These are phyloP conservation scores for Drosophila neutralis DNA, from an alignment of 2,888 invertebrate species.

Conservation along the genomic window DNA sequence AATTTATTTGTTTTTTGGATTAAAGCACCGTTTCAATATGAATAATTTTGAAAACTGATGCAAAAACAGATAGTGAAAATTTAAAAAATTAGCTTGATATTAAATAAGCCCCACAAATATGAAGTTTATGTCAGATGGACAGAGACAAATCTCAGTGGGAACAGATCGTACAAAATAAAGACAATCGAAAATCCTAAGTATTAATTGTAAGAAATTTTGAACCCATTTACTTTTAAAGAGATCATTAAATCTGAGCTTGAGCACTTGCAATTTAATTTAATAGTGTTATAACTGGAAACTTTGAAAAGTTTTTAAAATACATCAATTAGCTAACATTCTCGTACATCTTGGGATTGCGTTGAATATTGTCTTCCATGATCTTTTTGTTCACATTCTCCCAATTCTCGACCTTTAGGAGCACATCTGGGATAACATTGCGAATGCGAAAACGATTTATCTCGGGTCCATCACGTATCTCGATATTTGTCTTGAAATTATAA, in stretches of 20 bases:
- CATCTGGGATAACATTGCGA: conserved; percentile 69
- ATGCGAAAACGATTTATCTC: conserved; percentile 75
- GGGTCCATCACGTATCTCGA: conserved; percentile 81
- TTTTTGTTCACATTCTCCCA: conserved; percentile 76
- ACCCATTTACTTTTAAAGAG: background rate
- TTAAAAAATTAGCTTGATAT: too few species aligned
- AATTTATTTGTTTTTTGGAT: too few species aligned
- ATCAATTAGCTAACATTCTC: conserved; percentile 71
- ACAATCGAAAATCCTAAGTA: background rate
- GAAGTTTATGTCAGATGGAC: background rate
- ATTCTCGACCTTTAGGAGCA: conserved; percentile 64
- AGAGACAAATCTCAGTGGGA: background rate
- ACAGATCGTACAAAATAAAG: background rate
- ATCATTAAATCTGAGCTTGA: background rate
- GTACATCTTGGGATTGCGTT: conserved; percentile 82
- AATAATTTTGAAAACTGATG: background rate
- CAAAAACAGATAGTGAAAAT: too few species aligned
- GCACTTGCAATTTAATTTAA: conserved; percentile 27
- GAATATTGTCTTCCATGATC: conserved; percentile 83
- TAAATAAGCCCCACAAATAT: background rate
- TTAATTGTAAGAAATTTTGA: background rate
- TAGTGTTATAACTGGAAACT: conserved; percentile 22
- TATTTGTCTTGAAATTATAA: conserved; percentile 83
- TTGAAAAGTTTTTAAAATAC: conserved; percentile 8
- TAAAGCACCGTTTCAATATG: too few species aligned